These are phyloP conservation scores for Urocolius indicus DNA, from an alignment of 2,113 vertebrate species.

Conservation along the genomic window DNA sequence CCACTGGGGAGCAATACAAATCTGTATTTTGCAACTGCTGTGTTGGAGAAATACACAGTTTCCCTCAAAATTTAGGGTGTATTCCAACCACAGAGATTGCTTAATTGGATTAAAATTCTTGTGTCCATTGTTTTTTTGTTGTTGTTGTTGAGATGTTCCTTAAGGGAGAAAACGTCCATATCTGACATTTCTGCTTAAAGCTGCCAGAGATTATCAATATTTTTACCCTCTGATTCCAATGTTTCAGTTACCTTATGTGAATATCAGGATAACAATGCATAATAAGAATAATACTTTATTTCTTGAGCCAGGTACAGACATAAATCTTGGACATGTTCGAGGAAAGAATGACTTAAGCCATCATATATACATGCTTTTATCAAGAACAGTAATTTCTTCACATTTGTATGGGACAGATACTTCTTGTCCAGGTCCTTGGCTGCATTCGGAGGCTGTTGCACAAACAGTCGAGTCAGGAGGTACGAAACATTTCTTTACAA, in stretches of 20 bases:
- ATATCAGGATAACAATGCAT: not conserved
- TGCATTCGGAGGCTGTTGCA: not conserved
- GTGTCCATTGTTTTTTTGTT: not conserved
- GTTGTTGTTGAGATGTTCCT: not conserved
- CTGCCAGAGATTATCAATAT: not conserved
- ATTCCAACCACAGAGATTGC: not conserved
- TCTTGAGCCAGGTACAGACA: not conserved
- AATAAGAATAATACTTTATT: not conserved
- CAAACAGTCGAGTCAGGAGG: not conserved
- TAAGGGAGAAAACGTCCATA: not conserved
- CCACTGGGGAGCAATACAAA: constrained; percentile 23
- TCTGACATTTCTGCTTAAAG: not conserved
- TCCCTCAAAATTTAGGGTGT: not conserved
- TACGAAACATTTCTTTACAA: not conserved
- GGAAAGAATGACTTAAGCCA: not conserved
- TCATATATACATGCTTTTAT: not conserved
- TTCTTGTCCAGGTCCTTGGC: not conserved
- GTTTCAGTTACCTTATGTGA: not conserved
- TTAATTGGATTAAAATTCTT: not conserved
- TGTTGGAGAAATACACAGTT: not conserved
- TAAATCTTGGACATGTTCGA: not conserved
- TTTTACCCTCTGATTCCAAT: not conserved
- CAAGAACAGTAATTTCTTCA: not conserved
- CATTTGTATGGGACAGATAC: not conserved
- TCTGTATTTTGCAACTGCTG: not conserved